Percentiles rank a stretch among this genome's conserved stretches.
phyloP scores from a whole-genome alignment of 1,140 invertebrate genomes.

The Pissodes strobi region DNA sequence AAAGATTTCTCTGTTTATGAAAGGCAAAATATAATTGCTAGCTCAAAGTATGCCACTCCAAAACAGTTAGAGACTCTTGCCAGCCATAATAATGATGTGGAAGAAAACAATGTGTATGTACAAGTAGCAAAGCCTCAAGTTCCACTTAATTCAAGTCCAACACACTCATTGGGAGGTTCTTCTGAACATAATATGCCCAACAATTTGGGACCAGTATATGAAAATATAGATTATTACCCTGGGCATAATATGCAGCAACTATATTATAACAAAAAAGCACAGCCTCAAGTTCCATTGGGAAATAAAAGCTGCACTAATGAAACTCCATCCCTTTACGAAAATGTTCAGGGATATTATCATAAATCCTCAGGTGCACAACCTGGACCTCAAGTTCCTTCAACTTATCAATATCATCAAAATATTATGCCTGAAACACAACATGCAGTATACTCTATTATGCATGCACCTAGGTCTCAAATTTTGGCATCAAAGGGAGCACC shows the following conservation, averaged over 20 bases:
- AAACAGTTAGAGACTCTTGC: constrained; percentile 66
- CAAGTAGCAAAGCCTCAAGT: constrained; percentile 57
- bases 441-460: constrained; percentile 48
- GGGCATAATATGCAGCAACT: constrained; percentile 60
- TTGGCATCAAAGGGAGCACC: constrained; percentile 1
- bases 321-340: constrained; percentile 71
- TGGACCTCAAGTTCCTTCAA: constrained; percentile 47
- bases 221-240: constrained; percentile 79
- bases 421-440: constrained; percentile 53
- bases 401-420: constrained; percentile 28
- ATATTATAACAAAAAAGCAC: constrained; percentile 62
- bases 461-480: constrained; percentile 32
- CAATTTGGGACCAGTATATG: constrained; percentile 70
- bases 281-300: constrained; percentile 66
- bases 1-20: constrained; percentile 69
- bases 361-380: constrained; percentile 44
- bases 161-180: constrained; percentile 62
- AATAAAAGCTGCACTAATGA: constrained; percentile 54
- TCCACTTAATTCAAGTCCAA: constrained; percentile 57
- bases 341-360: constrained; percentile 65
- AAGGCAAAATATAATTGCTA: constrained; percentile 68
- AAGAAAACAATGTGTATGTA: constrained; percentile 52
- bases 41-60: constrained; percentile 76
- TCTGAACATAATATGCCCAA: constrained; percentile 54
- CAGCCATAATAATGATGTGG: constrained; percentile 31